Evolutionary conservation across 2,113 vertebrate genomes (phyloP), one percentile per base, ranked within the genome.

Genomic region (Chamaetylas fuelleborni): DNA sequence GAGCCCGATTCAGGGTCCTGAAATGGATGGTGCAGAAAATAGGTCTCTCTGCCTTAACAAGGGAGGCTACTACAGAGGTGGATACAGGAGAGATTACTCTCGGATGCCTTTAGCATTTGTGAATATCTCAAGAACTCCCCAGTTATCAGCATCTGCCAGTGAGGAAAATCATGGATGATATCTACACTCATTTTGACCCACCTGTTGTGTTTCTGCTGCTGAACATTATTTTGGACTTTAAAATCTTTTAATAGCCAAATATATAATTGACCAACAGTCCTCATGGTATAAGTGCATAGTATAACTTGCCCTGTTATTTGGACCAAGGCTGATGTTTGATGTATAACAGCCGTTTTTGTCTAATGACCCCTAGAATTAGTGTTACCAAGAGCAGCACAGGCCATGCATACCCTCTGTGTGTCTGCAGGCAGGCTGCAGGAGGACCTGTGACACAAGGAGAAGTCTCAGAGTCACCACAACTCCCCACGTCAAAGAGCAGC

Each of bases 321-420:
- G 34, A 77, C 25, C 34, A 74, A 58, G 19, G 33, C 22, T 91
- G 26, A 58, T 40, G 25, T 58, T 83, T 77, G 29, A 40, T 34
- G 18, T 51, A 2, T 16, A 51, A 40, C 11, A 71, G 26, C 31
- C 29, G 36, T 11, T 14, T 78, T 65, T 69, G 38, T 70, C 22
- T 77, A n/a, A 65, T 78, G 77, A 45, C 23, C 22, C 64, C 43
- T 53, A 36, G 31, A 83, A 71, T 36, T 45, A 83, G 19, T 26
- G 54, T 19, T 42, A 51, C 23, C 47, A 33, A 29, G n/a, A 86
- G 56, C 60, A 64, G 48, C 34, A 28, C 29, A 34, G 60, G 33
- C 45, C 40, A 7, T 2, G 8, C 0, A 2, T 51, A 48, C 6
- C 43, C 24, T n/a, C 34, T n/a, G 5, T n/a, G 29, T 33, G n/a